phyloP scores from a whole-genome alignment of 2,113 vertebrate genomes.

The Shinisaurus crocodilurus region DNA sequence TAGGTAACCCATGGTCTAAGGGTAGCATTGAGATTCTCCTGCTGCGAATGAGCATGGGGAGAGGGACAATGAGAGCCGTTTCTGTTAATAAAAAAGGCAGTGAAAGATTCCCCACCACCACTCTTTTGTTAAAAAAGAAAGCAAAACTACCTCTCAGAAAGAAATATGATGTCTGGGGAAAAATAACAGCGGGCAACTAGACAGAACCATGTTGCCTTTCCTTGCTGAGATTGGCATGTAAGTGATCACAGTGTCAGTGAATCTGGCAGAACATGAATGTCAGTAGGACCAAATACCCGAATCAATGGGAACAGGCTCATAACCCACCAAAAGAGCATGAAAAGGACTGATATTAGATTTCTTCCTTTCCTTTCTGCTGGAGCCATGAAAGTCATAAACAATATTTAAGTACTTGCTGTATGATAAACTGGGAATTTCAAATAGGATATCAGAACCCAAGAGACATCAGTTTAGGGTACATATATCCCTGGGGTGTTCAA shows the following conservation, averaged over 20 bases:
- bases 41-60: neutral
- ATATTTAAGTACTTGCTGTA: neutral
- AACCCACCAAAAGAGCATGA: neutral
- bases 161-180: neutral
- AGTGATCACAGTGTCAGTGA: slow-evolving; percentile 18
- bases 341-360: neutral
- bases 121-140: neutral
- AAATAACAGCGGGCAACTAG: neutral
- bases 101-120: neutral
- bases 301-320: neutral
- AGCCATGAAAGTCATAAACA: neutral
- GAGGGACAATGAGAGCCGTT: neutral
- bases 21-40: neutral
- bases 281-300: neutral
- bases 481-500: neutral
- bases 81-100: slow-evolving; percentile 32
- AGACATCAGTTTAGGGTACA: neutral
- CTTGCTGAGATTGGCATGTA: rapidly evolving
- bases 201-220: neutral
- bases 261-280: neutral
- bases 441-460: neutral
- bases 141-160: neutral
- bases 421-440: neutral
- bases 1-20: slow-evolving; percentile 16
- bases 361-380: neutral